Evolutionary conservation across 2,113 vertebrate genomes (phyloP).

Genomic region (Carlito syrichta): DNA sequence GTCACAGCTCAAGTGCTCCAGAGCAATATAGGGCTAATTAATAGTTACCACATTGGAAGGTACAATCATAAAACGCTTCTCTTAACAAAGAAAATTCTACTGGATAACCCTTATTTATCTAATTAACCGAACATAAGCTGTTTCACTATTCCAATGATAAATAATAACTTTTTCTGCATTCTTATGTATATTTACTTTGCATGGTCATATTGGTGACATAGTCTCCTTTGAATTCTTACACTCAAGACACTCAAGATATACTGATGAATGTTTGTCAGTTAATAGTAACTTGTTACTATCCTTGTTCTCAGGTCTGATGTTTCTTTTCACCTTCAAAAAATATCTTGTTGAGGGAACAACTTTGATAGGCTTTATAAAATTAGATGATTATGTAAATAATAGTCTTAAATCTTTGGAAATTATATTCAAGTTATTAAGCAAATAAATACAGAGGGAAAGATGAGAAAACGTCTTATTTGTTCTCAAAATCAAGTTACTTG

Average conservation of each 20-base stretch:
- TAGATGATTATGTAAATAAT: not conserved
- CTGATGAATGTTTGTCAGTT: not conserved
- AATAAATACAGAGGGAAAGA: not conserved
- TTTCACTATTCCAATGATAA: not conserved
- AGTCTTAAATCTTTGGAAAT: not conserved
- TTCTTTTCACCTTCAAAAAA: not conserved
- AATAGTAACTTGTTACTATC: not conserved
- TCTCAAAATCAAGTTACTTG: not conserved
- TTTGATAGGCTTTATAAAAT: not conserved
- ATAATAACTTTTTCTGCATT: not conserved
- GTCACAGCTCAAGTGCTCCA: not conserved
- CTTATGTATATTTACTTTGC: not conserved
- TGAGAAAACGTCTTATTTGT: not conserved
- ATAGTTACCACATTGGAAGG: not conserved
- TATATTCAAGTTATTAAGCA: not conserved
- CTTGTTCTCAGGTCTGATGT: not conserved
- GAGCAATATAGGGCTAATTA: not conserved
- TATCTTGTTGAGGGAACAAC: not conserved
- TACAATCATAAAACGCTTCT: not conserved
- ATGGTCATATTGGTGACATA: not conserved
- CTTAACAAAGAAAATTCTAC: not conserved
- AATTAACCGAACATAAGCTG: not conserved
- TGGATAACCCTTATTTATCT: not conserved
- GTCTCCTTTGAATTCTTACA: not conserved
- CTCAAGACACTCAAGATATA: not conserved